Conservation (phyloP, 2,888 invertebrate species). For the Tetheella fluctuosa region DNA sequence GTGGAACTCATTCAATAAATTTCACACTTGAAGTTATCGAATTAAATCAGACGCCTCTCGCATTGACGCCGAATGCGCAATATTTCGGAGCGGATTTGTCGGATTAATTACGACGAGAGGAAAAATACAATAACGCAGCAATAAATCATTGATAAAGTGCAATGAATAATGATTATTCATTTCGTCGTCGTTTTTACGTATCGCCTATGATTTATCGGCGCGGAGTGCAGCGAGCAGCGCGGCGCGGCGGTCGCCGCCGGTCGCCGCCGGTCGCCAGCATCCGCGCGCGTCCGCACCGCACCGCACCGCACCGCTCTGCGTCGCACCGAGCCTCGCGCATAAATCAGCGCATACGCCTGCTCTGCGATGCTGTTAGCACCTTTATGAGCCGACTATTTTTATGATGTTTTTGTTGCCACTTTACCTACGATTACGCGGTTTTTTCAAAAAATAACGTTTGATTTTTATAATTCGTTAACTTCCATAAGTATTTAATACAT, state of each 20-base stretch:
- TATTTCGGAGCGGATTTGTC: constrained; percentile 51
- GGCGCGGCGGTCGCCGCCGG: too few species aligned
- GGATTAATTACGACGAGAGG: constrained; percentile 62
- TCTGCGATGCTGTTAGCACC: constrained; percentile 26
- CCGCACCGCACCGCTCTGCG: background rate
- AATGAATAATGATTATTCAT: constrained; percentile 68
- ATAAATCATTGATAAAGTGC: constrained; percentile 70
- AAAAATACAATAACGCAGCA: constrained; percentile 66
- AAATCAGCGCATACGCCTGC: constrained; percentile 17
- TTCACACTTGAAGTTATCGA: background rate
- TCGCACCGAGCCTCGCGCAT: background rate
- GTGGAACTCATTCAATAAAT: constrained; percentile 11
- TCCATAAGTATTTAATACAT: background rate
- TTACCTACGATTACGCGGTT: background rate
- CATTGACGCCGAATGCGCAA: constrained; percentile 31
- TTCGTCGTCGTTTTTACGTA: constrained; percentile 53
- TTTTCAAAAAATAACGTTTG: background rate
- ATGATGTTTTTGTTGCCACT: background rate
- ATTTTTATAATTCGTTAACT: background rate
- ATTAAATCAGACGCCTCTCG: constrained; percentile 11
- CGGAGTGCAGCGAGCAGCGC: constrained; percentile 15
- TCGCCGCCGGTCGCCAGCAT: constrained; percentile 19
- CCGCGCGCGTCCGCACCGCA: background rate
- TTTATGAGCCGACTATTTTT: constrained; percentile 25
- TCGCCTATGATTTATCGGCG: constrained; percentile 44